These are phyloP conservation scores for Paguma larvata DNA, from an alignment of 2,797 vertebrate genomes.

Conservation along the genomic window DNA sequence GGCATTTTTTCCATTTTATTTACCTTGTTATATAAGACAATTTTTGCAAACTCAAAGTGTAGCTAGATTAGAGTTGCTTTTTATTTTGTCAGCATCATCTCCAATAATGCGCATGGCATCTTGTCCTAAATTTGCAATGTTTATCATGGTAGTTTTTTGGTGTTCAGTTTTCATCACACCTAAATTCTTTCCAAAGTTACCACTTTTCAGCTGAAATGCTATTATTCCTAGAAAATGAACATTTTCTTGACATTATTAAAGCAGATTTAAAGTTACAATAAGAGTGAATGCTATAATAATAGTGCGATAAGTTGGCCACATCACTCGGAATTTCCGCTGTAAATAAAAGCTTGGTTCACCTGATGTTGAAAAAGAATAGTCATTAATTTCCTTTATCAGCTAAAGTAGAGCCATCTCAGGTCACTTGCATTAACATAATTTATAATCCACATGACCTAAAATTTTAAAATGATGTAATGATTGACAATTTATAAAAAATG, in stretches of 20 bases:
- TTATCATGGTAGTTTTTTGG: not conserved
- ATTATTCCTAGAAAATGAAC: not conserved
- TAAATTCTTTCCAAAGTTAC: not conserved
- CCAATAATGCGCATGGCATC: not conserved
- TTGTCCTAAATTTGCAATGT: not conserved
- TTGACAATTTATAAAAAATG: not conserved
- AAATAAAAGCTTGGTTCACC: not conserved
- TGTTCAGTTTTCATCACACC: not conserved
- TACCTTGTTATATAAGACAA: not conserved
- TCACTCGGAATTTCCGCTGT: not conserved
- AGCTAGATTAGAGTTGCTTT: not conserved
- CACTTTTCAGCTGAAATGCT: not conserved
- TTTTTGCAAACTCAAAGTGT: not conserved
- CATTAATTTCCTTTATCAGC: not conserved
- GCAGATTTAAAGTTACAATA: not conserved
- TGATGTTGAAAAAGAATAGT: not conserved
- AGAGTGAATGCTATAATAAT: not conserved
- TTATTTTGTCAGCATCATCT: not conserved
- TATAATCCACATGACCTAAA: not conserved
- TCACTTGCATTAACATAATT: not conserved
- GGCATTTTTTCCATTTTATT: not conserved
- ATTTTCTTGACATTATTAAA: not conserved
- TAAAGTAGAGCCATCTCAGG: not conserved
- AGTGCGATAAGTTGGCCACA: accelerated
- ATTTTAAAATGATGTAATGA: not conserved